A percentile compares a stretch with the other conserved stretches of the same genome.
Evolutionary conservation across 2,888 invertebrate genomes (phyloP).

Genomic region (Junonia oenone): DNA sequence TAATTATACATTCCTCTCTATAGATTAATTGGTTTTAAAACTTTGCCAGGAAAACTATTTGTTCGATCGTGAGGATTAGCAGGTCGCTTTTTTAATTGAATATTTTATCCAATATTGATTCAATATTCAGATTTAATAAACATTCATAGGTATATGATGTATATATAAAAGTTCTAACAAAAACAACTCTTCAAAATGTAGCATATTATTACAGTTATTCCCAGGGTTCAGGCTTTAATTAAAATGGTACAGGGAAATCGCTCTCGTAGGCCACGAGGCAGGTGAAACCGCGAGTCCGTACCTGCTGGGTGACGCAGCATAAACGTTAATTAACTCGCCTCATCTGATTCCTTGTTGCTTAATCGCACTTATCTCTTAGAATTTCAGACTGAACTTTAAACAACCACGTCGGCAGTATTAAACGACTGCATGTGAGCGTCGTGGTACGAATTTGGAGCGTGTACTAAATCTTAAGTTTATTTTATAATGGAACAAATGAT

Average conservation of each 20-base stretch:
- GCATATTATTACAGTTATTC: constrained; percentile 12
- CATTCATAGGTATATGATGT: background rate
- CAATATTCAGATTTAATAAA: background rate
- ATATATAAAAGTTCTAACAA: background rate
- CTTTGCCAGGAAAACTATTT: no score
- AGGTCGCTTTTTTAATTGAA: background rate
- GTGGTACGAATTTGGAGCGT: background rate
- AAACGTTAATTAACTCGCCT: constrained; percentile 62
- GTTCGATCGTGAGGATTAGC: no score
- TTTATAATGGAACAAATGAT: background rate
- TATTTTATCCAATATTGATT: background rate
- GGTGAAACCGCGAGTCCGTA: constrained; percentile 35
- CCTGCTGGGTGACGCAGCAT: constrained; percentile 57
- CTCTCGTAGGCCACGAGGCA: constrained; percentile 11
- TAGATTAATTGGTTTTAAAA: no score
- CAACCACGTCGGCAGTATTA: background rate
- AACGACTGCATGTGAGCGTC: background rate
- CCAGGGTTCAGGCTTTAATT: constrained; percentile 48
- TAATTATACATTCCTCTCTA: no score
- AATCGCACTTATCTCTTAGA: constrained; percentile 26
- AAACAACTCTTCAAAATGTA: background rate
- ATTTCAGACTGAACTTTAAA: constrained; percentile 3
- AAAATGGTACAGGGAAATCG: constrained; percentile 41
- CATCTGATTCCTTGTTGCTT: constrained; percentile 38
- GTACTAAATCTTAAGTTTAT: background rate